phyloP scores from a whole-genome alignment of 2,797 vertebrate genomes.

The Lepus oiostolus region DNA sequence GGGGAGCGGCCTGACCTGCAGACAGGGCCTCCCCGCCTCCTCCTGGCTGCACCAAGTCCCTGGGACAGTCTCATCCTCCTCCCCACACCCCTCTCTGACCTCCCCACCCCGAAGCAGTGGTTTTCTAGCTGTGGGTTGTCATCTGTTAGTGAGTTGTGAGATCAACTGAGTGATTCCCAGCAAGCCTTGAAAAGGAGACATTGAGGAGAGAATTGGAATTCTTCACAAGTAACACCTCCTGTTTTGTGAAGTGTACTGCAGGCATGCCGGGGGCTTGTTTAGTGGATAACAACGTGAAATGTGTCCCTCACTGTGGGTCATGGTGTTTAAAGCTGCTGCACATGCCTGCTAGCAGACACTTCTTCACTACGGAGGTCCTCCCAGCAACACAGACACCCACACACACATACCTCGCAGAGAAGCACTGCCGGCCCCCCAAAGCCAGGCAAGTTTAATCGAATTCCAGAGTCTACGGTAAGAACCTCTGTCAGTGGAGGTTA shows the following conservation, averaged over 20 bases:
- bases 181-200: background rate
- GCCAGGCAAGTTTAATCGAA: background rate
- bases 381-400: background rate
- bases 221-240: background rate
- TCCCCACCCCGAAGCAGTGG: background rate
- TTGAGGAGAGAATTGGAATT: background rate
- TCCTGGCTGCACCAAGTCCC: too few species aligned
- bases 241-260: background rate
- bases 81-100: background rate
- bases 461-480: background rate
- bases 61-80: background rate
- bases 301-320: background rate
- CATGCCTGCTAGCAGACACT: background rate
- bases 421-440: background rate
- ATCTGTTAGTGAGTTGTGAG: background rate
- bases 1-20: rapidly evolving
- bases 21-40: background rate
- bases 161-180: background rate
- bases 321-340: background rate
- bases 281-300: background rate
- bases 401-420: background rate
- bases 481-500: background rate
- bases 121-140: background rate
- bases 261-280: background rate
- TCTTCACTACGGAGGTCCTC: background rate